These are phyloP conservation scores for Scolopax rusticola DNA, from an alignment of 2,797 vertebrate genomes.

Conservation along the genomic window DNA sequence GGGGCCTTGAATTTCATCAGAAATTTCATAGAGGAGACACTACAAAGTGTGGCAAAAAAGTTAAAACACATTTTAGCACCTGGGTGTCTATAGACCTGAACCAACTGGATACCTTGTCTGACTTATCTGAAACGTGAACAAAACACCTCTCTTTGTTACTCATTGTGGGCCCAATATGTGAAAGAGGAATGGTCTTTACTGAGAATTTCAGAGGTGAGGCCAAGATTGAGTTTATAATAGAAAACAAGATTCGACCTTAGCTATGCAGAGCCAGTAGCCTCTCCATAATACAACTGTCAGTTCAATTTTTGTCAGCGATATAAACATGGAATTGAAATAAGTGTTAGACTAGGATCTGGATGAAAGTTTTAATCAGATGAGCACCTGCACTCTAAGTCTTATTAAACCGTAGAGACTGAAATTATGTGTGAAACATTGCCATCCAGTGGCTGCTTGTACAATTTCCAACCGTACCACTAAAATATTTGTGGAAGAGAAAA, in stretches of 20 bases:
- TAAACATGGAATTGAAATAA: slow-evolving; percentile 75
- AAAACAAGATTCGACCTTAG: slow-evolving; percentile 57
- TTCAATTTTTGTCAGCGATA: slow-evolving; percentile 77
- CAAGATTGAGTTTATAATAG: slow-evolving; percentile 55
- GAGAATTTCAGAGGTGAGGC: slow-evolving; percentile 43
- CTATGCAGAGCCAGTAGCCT: slow-evolving; percentile 57
- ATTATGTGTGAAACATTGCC: slow-evolving; percentile 79
- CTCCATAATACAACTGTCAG: slow-evolving; percentile 74
- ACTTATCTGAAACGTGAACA: slow-evolving; percentile 19
- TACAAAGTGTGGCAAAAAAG: not conserved
- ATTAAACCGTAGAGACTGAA: not conserved
- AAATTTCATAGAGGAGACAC: not conserved
- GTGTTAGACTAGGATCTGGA: slow-evolving; percentile 68
- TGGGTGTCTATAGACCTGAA: not conserved
- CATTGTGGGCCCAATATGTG: not conserved
- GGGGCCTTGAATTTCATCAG: not conserved
- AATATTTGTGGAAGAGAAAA: not conserved
- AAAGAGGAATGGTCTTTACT: slow-evolving; percentile 42
- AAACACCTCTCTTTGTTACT: not conserved
- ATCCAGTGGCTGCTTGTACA: slow-evolving; percentile 66
- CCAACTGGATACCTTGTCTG: not conserved
- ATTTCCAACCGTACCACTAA: not conserved
- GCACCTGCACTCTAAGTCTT: slow-evolving; percentile 43
- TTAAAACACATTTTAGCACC: not conserved
- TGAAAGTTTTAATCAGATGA: slow-evolving; percentile 67